Base-by-base conservation (phyloP, 2,797 vertebrate species). In the Sebastes diploproa region DNA sequence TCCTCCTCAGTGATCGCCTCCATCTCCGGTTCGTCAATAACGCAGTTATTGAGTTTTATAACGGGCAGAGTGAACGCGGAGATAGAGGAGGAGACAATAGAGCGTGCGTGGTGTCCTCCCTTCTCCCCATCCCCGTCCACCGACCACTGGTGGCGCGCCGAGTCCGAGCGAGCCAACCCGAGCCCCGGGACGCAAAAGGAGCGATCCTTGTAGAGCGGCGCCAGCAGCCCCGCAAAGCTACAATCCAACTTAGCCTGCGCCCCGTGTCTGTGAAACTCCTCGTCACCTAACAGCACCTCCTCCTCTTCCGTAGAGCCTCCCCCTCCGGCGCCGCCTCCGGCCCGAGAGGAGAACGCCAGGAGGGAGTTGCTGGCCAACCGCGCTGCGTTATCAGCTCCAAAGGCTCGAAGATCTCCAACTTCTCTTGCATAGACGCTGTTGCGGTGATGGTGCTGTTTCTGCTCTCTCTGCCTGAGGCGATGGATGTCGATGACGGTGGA, bases 401-500 rank as follows among this genome's bases (percentile, higher is more conserved):
- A 90, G 23, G 66, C 65, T 29, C 90, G 90, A 2, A 87, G 83
- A 25, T 95, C 94, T 0, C 70, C 74, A 5, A 70, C 84, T 1
- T 94, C 92, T 69, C 93, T 90, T 12, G 82, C 82, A 32, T 88
- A 94, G 59, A 75, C 93, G 65, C 95, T 96, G 89, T 90, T 79
- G 60, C 95, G 89, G 55, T 95, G 95, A 42, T 82, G 11, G 78
- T 75, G 86, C 20, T 96, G 96, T 81, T 96, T 98, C 29, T 97
- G 97, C 83, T 98, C 98, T 69, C 94, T 96, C 89, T 97, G 92
- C 81, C 97, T 95, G 78, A 98, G 95, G 4, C 97, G 96, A 80
- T 99, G 98, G 92, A 99, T 97, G 93, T 99, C 98, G 29, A 99
- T 99, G 89, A 99, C 98, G 0, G 98, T 99, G 72, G 98, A 99